Percentiles rank a stretch among this genome's conserved stretches.
Conservation (phyloP, 2,888 invertebrate genomes). For the Drosophila flavopinicola region DNA sequence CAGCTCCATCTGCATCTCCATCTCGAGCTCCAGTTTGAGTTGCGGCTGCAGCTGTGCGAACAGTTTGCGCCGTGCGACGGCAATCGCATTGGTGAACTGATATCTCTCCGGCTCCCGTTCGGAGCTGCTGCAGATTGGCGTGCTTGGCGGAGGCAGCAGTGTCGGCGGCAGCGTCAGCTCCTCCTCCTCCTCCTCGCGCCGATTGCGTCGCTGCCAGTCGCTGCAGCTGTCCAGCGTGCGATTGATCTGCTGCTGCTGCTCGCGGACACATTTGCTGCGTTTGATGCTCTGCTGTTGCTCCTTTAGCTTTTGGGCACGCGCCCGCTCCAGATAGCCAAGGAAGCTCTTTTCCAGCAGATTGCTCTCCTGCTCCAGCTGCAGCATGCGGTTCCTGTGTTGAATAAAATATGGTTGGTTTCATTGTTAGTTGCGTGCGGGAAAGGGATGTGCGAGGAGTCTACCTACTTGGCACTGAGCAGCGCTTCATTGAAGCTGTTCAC, state of each 20-base stretch:
- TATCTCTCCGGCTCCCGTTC: conserved; percentile 59
- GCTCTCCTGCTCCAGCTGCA: conserved; percentile 82
- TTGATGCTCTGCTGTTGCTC: conserved; percentile 36
- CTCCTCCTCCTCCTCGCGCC: conserved; percentile 27
- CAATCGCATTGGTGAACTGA: conserved; percentile 65
- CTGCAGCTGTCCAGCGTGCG: conserved; percentile 37
- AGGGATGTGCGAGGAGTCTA: neutral
- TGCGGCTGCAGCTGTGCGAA: conserved; percentile 34
- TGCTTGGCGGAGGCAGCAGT: too few relatives aligned
- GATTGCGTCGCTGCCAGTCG: conserved; percentile 39
- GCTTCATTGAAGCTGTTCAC: conserved; percentile 53
- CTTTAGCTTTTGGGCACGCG: conserved; percentile 46
- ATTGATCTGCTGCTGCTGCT: conserved; percentile 49
- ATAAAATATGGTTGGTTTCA: neutral
- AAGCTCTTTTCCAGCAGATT: conserved; percentile 81
- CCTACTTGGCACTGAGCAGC: conserved; percentile 58
- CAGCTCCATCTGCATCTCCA: too few relatives aligned
- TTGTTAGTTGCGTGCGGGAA: neutral
- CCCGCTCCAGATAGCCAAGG: conserved; percentile 75
- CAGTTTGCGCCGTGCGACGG: conserved; percentile 55
- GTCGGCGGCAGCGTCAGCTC: neutral
- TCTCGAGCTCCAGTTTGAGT: too few relatives aligned
- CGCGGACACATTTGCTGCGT: conserved; percentile 48
- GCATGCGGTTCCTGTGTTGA: conserved; percentile 81
- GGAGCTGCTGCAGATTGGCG: conserved; percentile 30